A percentile compares a stretch with the other conserved stretches of the same genome.
Conservation (phyloP, 1,140 invertebrate genomes). For the Dolichoris vasculosae region DNA sequence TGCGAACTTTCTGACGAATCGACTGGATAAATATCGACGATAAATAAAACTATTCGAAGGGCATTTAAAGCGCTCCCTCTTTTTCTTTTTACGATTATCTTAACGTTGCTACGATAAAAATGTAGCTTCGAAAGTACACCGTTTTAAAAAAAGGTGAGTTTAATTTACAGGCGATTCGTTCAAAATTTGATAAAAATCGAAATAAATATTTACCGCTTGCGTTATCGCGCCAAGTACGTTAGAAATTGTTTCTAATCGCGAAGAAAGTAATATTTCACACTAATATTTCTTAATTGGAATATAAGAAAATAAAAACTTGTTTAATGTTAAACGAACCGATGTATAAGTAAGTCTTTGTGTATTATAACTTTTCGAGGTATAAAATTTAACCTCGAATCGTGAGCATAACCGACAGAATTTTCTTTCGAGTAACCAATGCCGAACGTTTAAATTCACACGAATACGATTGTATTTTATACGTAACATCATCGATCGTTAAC, state of each 20-base stretch:
- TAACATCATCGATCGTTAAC: neutral
- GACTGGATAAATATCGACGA: too few species aligned
- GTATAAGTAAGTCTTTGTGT: neutral
- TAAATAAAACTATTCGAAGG: neutral
- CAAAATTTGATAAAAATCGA: too few species aligned
- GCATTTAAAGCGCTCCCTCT: neutral
- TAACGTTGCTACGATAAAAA: too few species aligned
- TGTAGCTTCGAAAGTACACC: too few species aligned
- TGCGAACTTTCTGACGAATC: neutral
- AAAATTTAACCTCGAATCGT: neutral
- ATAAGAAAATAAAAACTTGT: neutral
- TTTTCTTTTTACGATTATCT: too few species aligned
- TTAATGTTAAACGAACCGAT: neutral
- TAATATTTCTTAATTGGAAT: neutral
- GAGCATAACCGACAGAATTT: neutral
- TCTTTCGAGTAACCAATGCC: neutral
- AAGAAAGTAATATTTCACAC: too few species aligned
- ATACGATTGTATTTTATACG: neutral
- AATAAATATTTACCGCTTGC: too few species aligned
- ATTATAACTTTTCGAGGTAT: neutral
- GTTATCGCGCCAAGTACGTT: too few species aligned
- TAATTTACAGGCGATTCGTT: too few species aligned
- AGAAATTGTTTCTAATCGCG: too few species aligned
- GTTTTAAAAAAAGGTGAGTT: too few species aligned
- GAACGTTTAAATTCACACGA: neutral